These are phyloP conservation scores for Heterodera schachtii DNA, from an alignment of 1,140 invertebrate species.

Conservation along the genomic window DNA sequence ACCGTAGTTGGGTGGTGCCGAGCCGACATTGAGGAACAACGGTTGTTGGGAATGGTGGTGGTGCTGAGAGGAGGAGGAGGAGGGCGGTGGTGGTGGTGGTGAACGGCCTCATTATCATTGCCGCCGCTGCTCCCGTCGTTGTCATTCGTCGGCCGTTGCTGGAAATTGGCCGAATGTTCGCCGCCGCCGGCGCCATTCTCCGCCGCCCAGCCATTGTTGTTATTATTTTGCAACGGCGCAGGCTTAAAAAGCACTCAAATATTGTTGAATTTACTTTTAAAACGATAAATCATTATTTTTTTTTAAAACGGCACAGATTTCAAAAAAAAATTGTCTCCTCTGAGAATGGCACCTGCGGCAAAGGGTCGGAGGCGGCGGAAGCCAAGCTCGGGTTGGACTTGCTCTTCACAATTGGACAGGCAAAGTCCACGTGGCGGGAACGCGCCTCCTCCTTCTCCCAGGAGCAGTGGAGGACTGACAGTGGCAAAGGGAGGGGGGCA, in stretches of 20 bases:
- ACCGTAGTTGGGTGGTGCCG: neutral
- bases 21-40: neutral
- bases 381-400: constrained; percentile 64
- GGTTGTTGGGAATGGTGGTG: neutral
- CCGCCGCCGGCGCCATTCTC: neutral
- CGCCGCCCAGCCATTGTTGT: neutral
- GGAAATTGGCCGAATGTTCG: neutral
- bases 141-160: neutral
- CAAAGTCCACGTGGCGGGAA: constrained; percentile 95
- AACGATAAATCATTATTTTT: neutral
- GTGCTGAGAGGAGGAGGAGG: neutral
- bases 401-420: constrained; percentile 65
- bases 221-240: neutral
- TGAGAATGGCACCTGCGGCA: constrained; percentile 41
- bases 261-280: neutral
- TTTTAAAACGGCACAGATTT: neutral
- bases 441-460: constrained; percentile 99
- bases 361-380: constrained; percentile 49
- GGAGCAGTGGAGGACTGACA: constrained; percentile 87
- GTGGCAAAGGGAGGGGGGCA: neutral
- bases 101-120: neutral
- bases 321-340: neutral
- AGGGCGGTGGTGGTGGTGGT: no score
- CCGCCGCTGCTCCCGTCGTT: neutral
- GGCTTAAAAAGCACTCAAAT: neutral